Conservation (phyloP, 2,888 invertebrate species). For the Orchestes rusci region DNA sequence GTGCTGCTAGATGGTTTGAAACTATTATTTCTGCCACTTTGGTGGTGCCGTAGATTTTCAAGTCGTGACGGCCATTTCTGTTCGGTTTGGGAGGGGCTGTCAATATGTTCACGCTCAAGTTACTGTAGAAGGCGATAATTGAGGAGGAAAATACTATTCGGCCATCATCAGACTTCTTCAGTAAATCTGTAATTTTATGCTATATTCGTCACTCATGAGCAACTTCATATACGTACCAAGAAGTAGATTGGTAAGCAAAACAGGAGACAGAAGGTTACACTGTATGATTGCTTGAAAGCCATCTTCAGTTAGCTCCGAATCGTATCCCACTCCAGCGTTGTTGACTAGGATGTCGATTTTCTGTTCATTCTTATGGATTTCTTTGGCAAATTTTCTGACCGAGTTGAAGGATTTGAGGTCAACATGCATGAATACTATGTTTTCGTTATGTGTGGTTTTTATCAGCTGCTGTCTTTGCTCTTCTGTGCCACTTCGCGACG, state of each 20-base stretch:
- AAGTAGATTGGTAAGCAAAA: conserved; percentile 59
- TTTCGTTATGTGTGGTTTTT: conserved; percentile 8
- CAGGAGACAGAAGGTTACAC: conserved; percentile 63
- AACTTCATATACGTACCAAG: conserved; percentile 18
- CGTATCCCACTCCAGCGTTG: conserved; percentile 48
- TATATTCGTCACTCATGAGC: too few relatives aligned
- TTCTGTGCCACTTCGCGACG: conserved; percentile 8
- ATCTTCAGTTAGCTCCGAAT: conserved; percentile 32
- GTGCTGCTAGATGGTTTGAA: conserved; percentile 11
- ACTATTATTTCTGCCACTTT: conserved; percentile 9
- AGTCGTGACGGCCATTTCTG: neutral
- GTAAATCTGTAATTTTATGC: conserved; percentile 9
- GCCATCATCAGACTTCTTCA: conserved; percentile 12
- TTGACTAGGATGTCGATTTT: conserved; percentile 56
- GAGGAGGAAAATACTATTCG: conserved; percentile 16
- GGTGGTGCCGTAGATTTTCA: conserved; percentile 7
- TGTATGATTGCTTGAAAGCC: conserved; percentile 58
- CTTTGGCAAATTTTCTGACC: conserved; percentile 53
- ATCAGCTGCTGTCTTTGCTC: conserved; percentile 1
- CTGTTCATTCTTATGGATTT: conserved; percentile 47
- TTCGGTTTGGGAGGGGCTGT: neutral
- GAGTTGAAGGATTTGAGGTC: conserved; percentile 50
- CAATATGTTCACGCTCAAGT: conserved; percentile 1
- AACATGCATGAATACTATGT: conserved; percentile 29
- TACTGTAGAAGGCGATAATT: conserved; percentile 2